Conservation (phyloP, 2,797 vertebrate genomes). For the Acrocephalus scirpaceus region DNA sequence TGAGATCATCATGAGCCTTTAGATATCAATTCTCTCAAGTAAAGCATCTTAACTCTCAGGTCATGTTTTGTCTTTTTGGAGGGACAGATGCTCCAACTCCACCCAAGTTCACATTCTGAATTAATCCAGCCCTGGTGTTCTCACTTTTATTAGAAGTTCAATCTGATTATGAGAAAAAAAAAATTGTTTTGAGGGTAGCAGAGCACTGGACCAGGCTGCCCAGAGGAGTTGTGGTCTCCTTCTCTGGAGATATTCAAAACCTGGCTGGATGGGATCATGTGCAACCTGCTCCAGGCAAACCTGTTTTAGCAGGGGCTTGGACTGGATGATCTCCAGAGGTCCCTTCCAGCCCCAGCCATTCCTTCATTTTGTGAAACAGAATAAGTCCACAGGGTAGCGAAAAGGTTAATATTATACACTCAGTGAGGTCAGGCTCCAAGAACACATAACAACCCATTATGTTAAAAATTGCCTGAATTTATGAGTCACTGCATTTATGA, state of each 20-base stretch:
- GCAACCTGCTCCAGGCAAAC: background rate
- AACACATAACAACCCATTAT: constrained; percentile 68
- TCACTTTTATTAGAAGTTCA: background rate
- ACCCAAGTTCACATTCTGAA: background rate
- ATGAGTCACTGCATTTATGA: constrained; percentile 68
- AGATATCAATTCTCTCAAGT: background rate
- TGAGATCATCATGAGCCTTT: background rate
- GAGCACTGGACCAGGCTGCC: background rate
- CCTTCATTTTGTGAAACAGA: background rate
- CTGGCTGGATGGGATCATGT: background rate
- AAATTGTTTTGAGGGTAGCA: background rate
- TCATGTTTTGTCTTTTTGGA: background rate
- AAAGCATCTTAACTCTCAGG: background rate
- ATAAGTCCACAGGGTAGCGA: background rate
- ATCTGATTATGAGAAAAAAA: background rate
- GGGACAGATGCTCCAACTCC: background rate
- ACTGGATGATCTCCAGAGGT: background rate
- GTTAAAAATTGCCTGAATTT: constrained; percentile 61
- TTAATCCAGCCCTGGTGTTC: background rate
- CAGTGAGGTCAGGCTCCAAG: constrained; percentile 51
- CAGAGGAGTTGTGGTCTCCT: background rate
- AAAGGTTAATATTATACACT: constrained; percentile 53
- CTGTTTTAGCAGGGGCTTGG: background rate
- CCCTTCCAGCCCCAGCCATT: background rate
- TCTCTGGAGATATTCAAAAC: background rate